phyloP scores from a whole-genome alignment of 2,113 vertebrate species.

The Eira barbara region DNA sequence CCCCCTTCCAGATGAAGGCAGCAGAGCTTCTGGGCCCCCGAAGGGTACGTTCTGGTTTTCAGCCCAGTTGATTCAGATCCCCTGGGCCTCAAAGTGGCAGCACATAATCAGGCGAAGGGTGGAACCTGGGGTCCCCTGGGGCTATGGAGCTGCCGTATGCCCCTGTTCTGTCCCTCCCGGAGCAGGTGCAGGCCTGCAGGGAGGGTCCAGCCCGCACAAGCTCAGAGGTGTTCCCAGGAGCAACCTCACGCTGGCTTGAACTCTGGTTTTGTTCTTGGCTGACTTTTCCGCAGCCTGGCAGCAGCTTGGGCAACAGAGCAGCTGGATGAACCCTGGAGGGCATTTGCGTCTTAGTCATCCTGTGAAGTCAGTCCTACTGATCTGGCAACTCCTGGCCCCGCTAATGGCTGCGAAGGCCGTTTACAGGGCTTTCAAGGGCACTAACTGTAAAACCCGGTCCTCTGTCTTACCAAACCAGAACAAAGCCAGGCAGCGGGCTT shows the following conservation, averaged over 20 bases:
- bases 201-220: neutral
- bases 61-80: neutral
- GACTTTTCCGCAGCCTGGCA: neutral
- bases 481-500: neutral
- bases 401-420: neutral
- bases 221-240: neutral
- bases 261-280: neutral
- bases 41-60: neutral
- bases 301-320: neutral
- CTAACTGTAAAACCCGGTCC: constrained; percentile 23
- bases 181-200: neutral
- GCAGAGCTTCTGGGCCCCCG: neutral
- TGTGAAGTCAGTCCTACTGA: neutral
- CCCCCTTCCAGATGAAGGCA: neutral
- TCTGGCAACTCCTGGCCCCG: neutral
- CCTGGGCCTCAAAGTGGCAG: neutral
- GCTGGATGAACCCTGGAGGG: neutral
- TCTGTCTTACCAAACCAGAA: constrained; percentile 1
- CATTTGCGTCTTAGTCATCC: neutral
- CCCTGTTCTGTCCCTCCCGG: neutral
- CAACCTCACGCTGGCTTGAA: neutral
- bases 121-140: neutral
- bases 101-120: neutral
- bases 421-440: constrained; percentile 3
- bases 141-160: too few relatives aligned